phyloP scores from a whole-genome alignment of 2,797 vertebrate species.

The Saxicola maurus region DNA sequence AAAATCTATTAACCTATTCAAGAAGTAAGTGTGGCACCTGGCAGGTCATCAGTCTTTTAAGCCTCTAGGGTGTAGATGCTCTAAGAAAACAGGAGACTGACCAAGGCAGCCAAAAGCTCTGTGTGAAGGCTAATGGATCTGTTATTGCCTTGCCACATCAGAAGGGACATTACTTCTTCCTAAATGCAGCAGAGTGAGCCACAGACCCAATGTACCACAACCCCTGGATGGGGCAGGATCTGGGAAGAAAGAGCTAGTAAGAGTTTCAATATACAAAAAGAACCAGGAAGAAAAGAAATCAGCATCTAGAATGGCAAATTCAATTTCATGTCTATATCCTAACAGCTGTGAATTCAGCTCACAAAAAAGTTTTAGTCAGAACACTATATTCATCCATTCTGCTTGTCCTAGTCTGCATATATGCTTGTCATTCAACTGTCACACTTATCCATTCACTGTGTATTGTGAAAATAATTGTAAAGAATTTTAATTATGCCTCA shows the following conservation, averaged over 20 bases:
- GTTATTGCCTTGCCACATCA: neutral
- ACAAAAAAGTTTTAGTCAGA: neutral
- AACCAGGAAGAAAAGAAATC: neutral
- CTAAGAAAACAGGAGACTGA: neutral
- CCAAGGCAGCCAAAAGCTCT: neutral
- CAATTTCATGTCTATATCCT: neutral
- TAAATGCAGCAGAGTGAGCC: neutral
- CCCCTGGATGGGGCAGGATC: neutral
- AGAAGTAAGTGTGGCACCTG: neutral
- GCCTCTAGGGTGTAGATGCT: neutral
- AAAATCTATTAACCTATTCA: conserved; percentile 12
- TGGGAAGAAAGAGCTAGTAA: neutral
- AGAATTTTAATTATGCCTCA: conserved; percentile 42
- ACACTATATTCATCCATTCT: neutral
- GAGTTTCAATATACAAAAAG: neutral
- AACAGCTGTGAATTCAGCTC: neutral
- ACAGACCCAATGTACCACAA: neutral
- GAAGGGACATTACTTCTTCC: neutral
- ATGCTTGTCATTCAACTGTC: conserved; percentile 32
- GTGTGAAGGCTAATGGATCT: neutral
- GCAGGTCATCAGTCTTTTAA: neutral
- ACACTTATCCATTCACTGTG: neutral
- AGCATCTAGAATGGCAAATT: neutral
- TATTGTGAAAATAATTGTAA: neutral
- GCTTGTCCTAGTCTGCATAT: neutral